Base-by-base conservation (phyloP, 2,888 invertebrate genomes). In the Papilio gigon region DNA sequence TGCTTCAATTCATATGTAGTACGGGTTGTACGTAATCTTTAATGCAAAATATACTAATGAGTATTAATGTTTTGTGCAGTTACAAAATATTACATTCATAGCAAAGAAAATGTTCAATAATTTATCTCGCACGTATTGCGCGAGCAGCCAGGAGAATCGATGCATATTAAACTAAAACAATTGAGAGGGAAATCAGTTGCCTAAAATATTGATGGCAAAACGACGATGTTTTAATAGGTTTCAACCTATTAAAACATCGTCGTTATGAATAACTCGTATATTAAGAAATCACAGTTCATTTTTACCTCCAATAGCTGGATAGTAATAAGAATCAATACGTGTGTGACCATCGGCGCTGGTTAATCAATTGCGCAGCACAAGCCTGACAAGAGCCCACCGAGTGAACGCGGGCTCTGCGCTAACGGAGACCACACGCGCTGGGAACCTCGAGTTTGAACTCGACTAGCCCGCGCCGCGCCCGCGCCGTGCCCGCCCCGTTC, bases 101-200 rank as follows among this genome's bases (percentile, higher is more conserved):
- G 25, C 1, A 9, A 44, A 17, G 9, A 2, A 25, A 4, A 12
- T 4, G 50, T 25, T 50, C 50, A 5, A 14, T 25, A 50, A 12
- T 14, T 25, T 50, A 50, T 25, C 25, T 4, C 25, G 5, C 14
- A 25, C 25, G 25, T 50, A 25, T 50, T 50, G 25, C 25, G 25
- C 11, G 25, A 50, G 50, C 50, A 14, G 27, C 53, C 22, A 53
- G 6, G 53, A 53, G 27, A 53, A 27, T 50, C 53, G n/a, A 53
- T 53, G 53, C n/a, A 53, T 53, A 53, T 53, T 53, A 27, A 53
- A 20, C 53, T n/a, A 22, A n/a, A n/a, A 53, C 20, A 53, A 53
- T 53, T 25, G 27, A 53, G 53, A 27, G 53, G 53, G 53, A 27
- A 53, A 53, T 14, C 50, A n/a, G 27, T 2, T 14, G 25, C 27